These are phyloP conservation scores for Arrhopalites spinosus DNA, from an alignment of 2,888 invertebrate species.

Conservation along the genomic window DNA sequence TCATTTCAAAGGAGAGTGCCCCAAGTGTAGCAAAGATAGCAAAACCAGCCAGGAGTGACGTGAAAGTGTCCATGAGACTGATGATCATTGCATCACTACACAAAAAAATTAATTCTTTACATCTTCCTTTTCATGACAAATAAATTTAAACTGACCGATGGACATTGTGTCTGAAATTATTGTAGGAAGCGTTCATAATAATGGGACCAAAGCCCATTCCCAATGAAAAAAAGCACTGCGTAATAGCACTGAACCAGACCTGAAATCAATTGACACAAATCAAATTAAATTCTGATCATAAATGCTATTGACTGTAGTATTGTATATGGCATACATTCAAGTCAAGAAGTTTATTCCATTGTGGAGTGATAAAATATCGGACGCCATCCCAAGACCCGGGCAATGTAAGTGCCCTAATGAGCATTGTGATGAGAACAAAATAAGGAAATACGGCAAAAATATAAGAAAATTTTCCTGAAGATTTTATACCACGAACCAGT, in stretches of 20 bases:
- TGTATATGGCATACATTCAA: neutral
- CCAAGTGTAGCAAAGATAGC: conserved; percentile 73
- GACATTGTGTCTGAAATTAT: conserved; percentile 72
- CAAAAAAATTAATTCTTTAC: neutral
- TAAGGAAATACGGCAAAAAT: conserved; percentile 88
- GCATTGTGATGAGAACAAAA: conserved; percentile 73
- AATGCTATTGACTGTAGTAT: too few species aligned
- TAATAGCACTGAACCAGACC: conserved; percentile 79
- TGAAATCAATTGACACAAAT: conserved; percentile 57
- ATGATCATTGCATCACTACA: conserved; percentile 69
- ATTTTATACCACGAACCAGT: conserved; percentile 26
- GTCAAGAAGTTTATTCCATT: conserved; percentile 75
- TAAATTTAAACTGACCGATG: conserved; percentile 64
- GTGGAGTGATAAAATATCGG: conserved; percentile 76
- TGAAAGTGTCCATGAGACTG: conserved; percentile 72
- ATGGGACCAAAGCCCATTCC: conserved; percentile 70
- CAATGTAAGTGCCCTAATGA: conserved; percentile 65
- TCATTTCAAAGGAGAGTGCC: conserved; percentile 71
- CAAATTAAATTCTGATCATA: neutral
- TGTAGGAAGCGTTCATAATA: conserved; percentile 77
- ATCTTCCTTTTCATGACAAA: neutral
- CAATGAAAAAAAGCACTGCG: conserved; percentile 78
- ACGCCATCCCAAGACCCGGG: conserved; percentile 77
- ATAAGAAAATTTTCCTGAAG: conserved; percentile 72
- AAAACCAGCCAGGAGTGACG: conserved; percentile 76